Conservation (phyloP, 2,797 vertebrate species). For the Apogon hyalosoma region DNA sequence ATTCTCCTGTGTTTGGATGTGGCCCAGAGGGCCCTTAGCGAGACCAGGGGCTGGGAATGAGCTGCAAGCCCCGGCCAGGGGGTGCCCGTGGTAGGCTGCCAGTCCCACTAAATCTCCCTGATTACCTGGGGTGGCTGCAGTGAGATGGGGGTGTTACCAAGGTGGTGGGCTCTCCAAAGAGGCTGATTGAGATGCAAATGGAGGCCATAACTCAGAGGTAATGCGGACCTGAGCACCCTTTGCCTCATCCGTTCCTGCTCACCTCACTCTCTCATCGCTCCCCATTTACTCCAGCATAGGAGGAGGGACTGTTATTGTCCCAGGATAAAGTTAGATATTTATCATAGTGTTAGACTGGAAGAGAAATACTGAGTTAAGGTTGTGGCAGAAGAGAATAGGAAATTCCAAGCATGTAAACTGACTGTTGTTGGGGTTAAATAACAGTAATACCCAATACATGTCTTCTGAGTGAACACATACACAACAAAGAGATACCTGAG, state of each 20-base stretch:
- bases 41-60: conserved; percentile 83
- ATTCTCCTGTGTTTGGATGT: conserved; percentile 83
- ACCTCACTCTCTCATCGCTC: conserved; percentile 80
- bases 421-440: conserved; percentile 17
- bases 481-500: conserved; percentile 39
- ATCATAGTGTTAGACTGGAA: conserved; percentile 60
- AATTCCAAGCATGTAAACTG: conserved; percentile 18
- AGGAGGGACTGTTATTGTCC: conserved; percentile 79
- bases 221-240: conserved; percentile 91
- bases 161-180: conserved; percentile 91
- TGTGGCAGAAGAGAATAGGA: conserved; percentile 12
- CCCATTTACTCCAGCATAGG: conserved; percentile 86
- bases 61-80: conserved; percentile 73
- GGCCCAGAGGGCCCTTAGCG: conserved; percentile 86
- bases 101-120: conserved; percentile 88
- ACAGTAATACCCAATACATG: conserved; percentile 3
- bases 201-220: conserved; percentile 93
- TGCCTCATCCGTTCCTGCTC: conserved; percentile 73
- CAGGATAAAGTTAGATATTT: conserved; percentile 76
- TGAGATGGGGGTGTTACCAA: conserved; percentile 83
- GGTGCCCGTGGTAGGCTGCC: conserved; percentile 77
- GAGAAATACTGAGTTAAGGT: conserved; percentile 30
- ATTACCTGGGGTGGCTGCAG: conserved; percentile 80
- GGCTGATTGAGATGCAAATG: conserved; percentile 98
- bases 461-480: conserved; percentile 15